Conservation (phyloP, 2,113 vertebrate genomes). For the Taxidea taxus region DNA sequence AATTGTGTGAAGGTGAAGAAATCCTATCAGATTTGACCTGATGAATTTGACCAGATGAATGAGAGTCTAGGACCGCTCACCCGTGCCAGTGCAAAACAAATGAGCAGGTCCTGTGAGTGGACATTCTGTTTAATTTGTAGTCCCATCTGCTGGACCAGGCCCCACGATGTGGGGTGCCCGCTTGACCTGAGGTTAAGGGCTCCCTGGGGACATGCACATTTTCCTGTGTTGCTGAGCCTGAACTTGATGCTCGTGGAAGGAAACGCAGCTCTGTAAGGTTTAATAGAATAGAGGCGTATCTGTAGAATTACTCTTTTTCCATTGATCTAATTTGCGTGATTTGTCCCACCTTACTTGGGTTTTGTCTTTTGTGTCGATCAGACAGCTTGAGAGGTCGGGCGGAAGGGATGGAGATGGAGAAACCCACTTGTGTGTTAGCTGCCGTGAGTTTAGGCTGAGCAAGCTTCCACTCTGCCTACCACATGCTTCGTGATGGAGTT, state of each 20-base stretch:
- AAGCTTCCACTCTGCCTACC: not conserved
- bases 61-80: not conserved
- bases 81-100: not conserved
- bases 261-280: not conserved
- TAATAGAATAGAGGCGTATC: not conserved
- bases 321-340: not conserved
- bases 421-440: not conserved
- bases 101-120: not conserved
- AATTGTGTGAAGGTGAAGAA: not conserved
- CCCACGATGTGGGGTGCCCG: accelerated
- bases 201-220: not conserved
- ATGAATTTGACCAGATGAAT: not conserved
- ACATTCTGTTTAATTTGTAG: not conserved
- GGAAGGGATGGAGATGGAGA: not conserved
- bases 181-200: not conserved
- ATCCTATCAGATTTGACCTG: not conserved
- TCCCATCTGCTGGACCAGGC: not conserved
- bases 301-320: not conserved
- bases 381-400: not conserved
- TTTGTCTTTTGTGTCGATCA: not conserved
- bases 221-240: not conserved
- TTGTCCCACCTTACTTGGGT: not conserved
- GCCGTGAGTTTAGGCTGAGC: not conserved
- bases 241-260: not conserved
- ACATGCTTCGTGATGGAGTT: accelerated